phyloP scores from a whole-genome alignment of 2,113 vertebrate species.

The Protomyctophum bolini region DNA sequence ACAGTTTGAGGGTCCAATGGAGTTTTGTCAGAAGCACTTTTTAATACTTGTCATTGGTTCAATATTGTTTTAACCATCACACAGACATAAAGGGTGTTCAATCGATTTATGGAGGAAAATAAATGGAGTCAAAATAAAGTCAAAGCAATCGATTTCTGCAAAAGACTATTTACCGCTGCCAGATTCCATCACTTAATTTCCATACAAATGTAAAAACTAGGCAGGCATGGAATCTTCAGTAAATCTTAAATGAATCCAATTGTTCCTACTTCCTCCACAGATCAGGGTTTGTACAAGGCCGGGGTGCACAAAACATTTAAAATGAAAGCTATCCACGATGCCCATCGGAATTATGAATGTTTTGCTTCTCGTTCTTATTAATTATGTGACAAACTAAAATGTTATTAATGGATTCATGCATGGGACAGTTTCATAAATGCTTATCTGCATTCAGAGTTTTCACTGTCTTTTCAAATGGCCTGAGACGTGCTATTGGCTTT shows the following conservation, averaged over 20 bases:
- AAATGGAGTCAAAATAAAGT: not conserved
- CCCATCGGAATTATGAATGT: constrained; percentile 62
- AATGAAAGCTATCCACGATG: constrained; percentile 65
- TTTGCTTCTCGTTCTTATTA: constrained; percentile 18
- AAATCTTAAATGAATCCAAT: constrained; percentile 80
- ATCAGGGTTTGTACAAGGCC: constrained; percentile 61
- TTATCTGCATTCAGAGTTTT: not conserved
- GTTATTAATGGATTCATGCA: too few relatives aligned
- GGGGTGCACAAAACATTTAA: constrained; percentile 68
- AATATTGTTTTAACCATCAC: too few relatives aligned
- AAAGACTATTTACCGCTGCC: constrained; percentile 71
- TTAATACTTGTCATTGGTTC: too few relatives aligned
- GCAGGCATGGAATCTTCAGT: constrained; percentile 74
- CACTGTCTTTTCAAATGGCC: not conserved
- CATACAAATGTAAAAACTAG: constrained; percentile 78
- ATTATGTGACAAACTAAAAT: too few relatives aligned
- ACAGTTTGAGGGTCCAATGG: too few relatives aligned
- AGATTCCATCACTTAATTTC: constrained; percentile 82
- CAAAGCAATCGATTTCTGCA: constrained; percentile 62
- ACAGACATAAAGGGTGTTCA: too few relatives aligned
- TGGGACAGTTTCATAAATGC: constrained; percentile 1
- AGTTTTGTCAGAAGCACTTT: too few relatives aligned
- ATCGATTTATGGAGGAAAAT: too few relatives aligned
- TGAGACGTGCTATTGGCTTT: not conserved
- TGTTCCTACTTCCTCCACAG: constrained; percentile 71